A percentile compares a stretch with the other conserved stretches of the same genome.
These are phyloP conservation scores for Egretta garzetta DNA, from an alignment of 2,113 vertebrate genomes.

Conservation along the genomic window DNA sequence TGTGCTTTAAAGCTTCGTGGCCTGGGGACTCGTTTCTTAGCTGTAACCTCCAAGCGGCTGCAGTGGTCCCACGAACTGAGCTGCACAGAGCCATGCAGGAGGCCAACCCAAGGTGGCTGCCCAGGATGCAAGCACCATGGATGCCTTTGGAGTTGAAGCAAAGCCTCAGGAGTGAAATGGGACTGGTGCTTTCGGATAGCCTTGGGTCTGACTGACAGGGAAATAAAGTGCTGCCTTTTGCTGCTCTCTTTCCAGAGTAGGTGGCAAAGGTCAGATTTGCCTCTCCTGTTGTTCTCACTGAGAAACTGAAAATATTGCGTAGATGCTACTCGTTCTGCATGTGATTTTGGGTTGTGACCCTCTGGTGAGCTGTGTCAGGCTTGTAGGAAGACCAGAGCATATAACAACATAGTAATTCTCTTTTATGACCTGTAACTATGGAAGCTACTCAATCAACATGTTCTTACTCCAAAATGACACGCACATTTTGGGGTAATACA, in stretches of 20 bases:
- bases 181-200: background rate
- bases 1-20: background rate
- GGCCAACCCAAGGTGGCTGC: background rate
- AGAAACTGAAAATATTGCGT: background rate
- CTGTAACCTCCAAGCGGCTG: background rate
- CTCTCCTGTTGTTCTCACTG: background rate
- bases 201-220: background rate
- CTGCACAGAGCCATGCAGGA: background rate
- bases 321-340: background rate
- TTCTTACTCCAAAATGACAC: background rate
- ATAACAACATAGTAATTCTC: background rate
- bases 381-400: background rate
- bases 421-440: background rate
- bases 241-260: background rate
- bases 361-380: background rate
- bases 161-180: background rate
- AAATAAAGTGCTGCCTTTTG: background rate
- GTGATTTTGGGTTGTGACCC: background rate
- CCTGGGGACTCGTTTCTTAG: background rate
- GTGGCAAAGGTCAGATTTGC: background rate
- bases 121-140: fast-evolving
- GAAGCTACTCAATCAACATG: background rate
- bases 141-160: background rate
- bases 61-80: background rate
- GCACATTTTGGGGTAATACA: background rate